These are phyloP conservation scores for Sminthurides bifidus DNA, from an alignment of 1,140 invertebrate genomes.

Conservation along the genomic window DNA sequence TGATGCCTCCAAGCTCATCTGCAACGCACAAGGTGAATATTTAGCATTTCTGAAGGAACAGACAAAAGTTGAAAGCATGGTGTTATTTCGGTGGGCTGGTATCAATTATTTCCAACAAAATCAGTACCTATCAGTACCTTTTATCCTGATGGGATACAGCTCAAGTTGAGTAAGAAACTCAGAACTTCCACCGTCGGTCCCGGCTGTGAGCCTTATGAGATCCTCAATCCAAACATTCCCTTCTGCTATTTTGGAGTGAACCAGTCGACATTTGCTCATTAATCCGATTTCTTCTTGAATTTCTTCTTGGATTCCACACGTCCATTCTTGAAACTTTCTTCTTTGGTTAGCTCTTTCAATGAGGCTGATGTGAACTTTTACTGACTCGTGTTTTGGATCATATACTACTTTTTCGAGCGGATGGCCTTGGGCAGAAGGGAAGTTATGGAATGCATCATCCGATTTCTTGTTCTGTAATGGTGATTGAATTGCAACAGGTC, in stretches of 20 bases:
- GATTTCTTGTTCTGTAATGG: not conserved
- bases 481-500: not conserved
- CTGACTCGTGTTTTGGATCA: constrained; percentile 23
- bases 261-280: constrained; percentile 10
- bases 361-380: constrained; percentile 21
- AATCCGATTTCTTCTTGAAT: constrained; percentile 23
- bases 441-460: not conserved
- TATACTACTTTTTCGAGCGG: constrained; percentile 19
- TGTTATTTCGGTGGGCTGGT: not conserved
- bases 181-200: not conserved
- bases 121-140: constrained; percentile 13
- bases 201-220: constrained; percentile 15
- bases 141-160: constrained; percentile 19
- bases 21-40: not conserved
- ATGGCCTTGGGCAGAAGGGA: not conserved
- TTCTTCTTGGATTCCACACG: constrained; percentile 19
- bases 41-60: no score
- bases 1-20: constrained; percentile 33
- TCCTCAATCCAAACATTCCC: constrained; percentile 18
- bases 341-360: constrained; percentile 23
- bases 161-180: constrained; percentile 10
- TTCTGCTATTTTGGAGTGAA: constrained; percentile 1
- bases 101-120: not conserved
- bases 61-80: constrained; percentile 2
- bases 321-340: not conserved